Evolutionary conservation across 2,888 invertebrate genomes (phyloP).

Genomic region (Zhengitettix transpicula): DNA sequence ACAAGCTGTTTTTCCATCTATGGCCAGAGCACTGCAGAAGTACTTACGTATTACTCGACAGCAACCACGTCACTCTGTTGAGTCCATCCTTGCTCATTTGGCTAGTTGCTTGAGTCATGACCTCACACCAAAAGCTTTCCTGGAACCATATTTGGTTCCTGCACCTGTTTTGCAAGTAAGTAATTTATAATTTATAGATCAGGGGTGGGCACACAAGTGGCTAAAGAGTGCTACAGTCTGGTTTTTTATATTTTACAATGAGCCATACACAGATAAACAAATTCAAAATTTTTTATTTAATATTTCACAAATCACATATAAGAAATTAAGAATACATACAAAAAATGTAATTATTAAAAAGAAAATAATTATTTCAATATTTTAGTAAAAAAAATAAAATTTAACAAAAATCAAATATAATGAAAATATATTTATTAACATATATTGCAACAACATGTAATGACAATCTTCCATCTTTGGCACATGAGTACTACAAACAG

Average conservation of each 20-base stretch:
- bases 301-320: not conserved
- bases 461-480: no score
- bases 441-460: no score
- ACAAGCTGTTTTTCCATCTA: constrained; percentile 91
- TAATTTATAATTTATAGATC: not conserved
- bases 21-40: constrained; percentile 91
- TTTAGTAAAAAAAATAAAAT: no score
- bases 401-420: no score
- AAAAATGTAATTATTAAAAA: no score
- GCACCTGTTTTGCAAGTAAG: constrained; percentile 59
- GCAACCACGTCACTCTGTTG: constrained; percentile 89
- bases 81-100: constrained; percentile 78
- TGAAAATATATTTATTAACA: no score
- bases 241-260: no score
- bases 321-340: not conserved
- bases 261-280: no score
- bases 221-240: not conserved
- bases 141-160: constrained; percentile 81
- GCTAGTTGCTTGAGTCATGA: constrained; percentile 86
- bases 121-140: constrained; percentile 83
- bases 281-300: no score
- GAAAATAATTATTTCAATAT: no score
- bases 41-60: constrained; percentile 89
- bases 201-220: not conserved
- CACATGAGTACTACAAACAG: no score